These are phyloP conservation scores for Luidia sarsii DNA, from an alignment of 53 echinoderm and acorn worm genomes.

Conservation along the genomic window DNA sequence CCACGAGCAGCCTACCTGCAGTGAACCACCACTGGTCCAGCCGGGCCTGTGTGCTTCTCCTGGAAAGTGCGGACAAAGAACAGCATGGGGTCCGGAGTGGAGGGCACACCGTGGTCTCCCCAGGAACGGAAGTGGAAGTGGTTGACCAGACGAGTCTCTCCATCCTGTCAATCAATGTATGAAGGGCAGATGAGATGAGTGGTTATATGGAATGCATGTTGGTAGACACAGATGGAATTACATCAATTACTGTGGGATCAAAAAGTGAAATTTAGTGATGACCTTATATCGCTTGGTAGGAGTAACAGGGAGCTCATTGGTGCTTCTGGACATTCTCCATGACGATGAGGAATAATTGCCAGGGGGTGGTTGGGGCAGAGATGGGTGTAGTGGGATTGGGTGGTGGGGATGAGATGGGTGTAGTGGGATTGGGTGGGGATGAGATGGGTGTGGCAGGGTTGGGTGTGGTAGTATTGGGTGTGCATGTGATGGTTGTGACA, in stretches of 20 bases:
- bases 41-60: slow-evolving; percentile 8
- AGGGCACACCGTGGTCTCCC: slow-evolving; percentile 80
- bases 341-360: too few relatives aligned
- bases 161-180: too few relatives aligned
- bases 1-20: slow-evolving; percentile 90
- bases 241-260: too few relatives aligned
- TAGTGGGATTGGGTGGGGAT: too few relatives aligned
- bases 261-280: too few relatives aligned
- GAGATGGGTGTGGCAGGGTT: not conserved
- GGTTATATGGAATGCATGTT: too few relatives aligned
- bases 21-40: slow-evolving; percentile 80
- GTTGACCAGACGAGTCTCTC: slow-evolving; percentile 57
- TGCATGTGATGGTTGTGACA: not conserved
- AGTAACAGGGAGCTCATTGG: too few relatives aligned
- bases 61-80: slow-evolving; percentile 75
- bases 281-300: too few relatives aligned
- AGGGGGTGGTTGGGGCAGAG: too few relatives aligned
- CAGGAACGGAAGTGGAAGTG: slow-evolving; percentile 79
- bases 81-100: slow-evolving; percentile 56
- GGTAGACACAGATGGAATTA: too few relatives aligned
- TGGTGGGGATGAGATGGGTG: not conserved
- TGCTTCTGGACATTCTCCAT: too few relatives aligned
- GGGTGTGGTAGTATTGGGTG: not conserved
- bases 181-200: too few relatives aligned
- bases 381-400: not conserved